Evolutionary conservation across 2,888 invertebrate species (phyloP).

Genomic region (Amphiduros pacificus): DNA sequence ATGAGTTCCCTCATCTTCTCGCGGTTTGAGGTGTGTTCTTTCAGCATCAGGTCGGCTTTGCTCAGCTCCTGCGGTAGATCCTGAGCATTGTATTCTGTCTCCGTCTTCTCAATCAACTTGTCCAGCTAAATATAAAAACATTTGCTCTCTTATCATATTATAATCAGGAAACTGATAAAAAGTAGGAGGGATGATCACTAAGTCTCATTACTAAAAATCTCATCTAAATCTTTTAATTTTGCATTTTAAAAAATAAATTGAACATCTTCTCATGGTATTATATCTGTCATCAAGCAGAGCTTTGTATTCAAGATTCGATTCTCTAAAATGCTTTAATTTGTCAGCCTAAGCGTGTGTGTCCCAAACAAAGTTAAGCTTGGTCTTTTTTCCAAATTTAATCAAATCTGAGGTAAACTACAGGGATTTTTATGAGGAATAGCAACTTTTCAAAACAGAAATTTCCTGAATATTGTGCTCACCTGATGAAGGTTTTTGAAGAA

Average conservation of each 20-base stretch:
- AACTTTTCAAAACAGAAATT: not conserved
- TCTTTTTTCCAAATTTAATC: too few relatives aligned
- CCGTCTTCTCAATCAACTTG: constrained; percentile 66
- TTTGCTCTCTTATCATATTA: not conserved
- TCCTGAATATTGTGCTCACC: constrained; percentile 52
- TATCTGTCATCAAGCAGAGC: too few relatives aligned
- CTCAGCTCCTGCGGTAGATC: constrained; percentile 61
- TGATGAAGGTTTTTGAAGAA: constrained; percentile 72
- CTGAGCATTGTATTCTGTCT: constrained; percentile 60
- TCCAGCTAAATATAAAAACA: constrained; percentile 64
- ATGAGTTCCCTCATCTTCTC: constrained; percentile 71
- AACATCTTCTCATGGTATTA: too few relatives aligned
- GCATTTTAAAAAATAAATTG: too few relatives aligned
- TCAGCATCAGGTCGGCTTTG: constrained; percentile 64
- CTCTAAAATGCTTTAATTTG: too few relatives aligned
- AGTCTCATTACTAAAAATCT: not conserved
- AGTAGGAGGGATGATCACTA: not conserved
- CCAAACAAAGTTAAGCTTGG: too few relatives aligned
- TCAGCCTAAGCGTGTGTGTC: too few relatives aligned
- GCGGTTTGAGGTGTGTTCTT: constrained; percentile 70
- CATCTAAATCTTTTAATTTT: too few relatives aligned
- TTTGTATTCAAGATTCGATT: too few relatives aligned
- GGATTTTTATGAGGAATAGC: too few relatives aligned
- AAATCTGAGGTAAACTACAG: too few relatives aligned
- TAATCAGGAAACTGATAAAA: not conserved